These are phyloP conservation scores for Syngnathus floridae DNA, from an alignment of 2,113 vertebrate genomes.

Conservation along the genomic window DNA sequence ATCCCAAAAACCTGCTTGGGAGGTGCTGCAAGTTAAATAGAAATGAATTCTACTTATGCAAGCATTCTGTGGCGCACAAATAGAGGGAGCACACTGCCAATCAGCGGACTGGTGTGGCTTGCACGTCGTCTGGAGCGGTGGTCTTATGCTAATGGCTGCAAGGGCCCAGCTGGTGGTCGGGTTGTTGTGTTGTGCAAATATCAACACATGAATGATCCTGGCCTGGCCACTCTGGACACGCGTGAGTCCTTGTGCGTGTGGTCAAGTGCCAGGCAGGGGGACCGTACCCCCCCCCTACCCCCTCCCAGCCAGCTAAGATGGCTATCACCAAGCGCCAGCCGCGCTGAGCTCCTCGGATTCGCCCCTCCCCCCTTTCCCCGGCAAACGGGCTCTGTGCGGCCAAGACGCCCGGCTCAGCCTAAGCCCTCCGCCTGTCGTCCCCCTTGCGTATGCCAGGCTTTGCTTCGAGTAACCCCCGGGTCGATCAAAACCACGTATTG, in stretches of 20 bases:
- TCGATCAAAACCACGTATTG: not conserved
- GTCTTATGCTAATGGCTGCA: constrained; percentile 65
- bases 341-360: constrained; percentile 65
- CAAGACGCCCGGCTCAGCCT: constrained; percentile 67
- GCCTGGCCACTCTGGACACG: constrained; percentile 61
- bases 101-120: not conserved
- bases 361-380: constrained; percentile 64
- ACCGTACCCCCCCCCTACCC: constrained; percentile 14
- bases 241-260: constrained; percentile 51
- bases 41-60: too few species aligned
- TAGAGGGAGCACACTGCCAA: too few species aligned
- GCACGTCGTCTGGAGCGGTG: constrained; percentile 21
- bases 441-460: constrained; percentile 46
- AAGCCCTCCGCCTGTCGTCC: constrained; percentile 59
- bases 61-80: too few species aligned
- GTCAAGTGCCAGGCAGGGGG: constrained; percentile 58
- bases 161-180: constrained; percentile 66
- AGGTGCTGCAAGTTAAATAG: too few species aligned
- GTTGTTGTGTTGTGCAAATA: constrained; percentile 63
- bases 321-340: constrained; percentile 68
- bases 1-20: too few species aligned
- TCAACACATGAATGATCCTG: constrained; percentile 72
- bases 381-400: constrained; percentile 61
- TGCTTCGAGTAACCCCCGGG: constrained; percentile 52
- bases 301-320: constrained; percentile 55